Base-by-base conservation (phyloP, 2,888 invertebrate genomes). In the Callyntrura sp. region DNA sequence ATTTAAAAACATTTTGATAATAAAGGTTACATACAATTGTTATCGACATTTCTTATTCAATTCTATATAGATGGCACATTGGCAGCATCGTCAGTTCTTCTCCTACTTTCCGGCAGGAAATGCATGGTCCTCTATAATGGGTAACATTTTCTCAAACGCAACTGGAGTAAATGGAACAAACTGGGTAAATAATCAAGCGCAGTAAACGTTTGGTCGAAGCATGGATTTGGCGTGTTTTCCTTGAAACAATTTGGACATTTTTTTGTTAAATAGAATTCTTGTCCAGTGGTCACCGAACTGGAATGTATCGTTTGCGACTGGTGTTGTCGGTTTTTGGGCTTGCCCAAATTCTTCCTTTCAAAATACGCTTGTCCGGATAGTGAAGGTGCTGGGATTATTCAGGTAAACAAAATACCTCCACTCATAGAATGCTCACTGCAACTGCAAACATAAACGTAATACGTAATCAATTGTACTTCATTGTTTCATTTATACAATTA, bases 51-150 rank as follows among this genome's bases (percentile, higher is more conserved):
- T 1, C 1, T 57, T 43, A 57, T 23, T 43, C n/a, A 12, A 3
- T 14, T 8, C 28, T 43, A 17, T 81, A 11, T 43, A 78, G 96
- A 96, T 97, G 76, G 99, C 99, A 0, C 98, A 99, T 95, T 99
- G 99, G 99, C 99, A 99, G 94, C 99, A 99, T 95, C 99, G 99
- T 0, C 96, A 98, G 88, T 99, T 99, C 95, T 99, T 99, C 94
- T 99, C 99, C 0, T 99, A 99, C 94, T 99, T 99, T 94, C 99
- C 99, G 1, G 97, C 99, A 14, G 99, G 99, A 17, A 99, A 99
- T 95, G 98, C 97, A 0, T 99, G 97, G 95, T 99, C 99, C 0
- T 99, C 99, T 8, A 98, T 99, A 91, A 95, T 99, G 82, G 99
- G 98, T 2, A 99, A 99, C 94, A 99, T 99, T 98, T 95, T 99